These are phyloP conservation scores for Drosophila melanica DNA, from an alignment of 1,140 invertebrate species.

Conservation along the genomic window DNA sequence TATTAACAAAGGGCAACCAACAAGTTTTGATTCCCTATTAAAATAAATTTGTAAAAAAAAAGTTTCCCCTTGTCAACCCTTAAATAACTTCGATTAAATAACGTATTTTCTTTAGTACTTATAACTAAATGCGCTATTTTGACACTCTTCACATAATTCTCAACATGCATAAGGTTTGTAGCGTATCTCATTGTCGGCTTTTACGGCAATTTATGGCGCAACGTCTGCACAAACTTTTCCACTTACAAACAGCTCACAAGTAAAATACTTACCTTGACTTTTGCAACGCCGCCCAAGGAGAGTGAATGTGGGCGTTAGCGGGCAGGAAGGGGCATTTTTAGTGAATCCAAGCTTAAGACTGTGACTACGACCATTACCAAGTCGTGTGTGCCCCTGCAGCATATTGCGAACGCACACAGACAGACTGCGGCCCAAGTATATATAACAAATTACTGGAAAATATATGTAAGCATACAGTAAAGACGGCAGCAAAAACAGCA, in stretches of 20 bases:
- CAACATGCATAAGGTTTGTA: background rate
- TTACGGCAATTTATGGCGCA: constrained; percentile 53
- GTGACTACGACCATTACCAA: constrained; percentile 51
- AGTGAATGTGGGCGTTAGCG: background rate
- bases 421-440: constrained; percentile 16
- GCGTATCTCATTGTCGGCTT: constrained; percentile 39
- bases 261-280: constrained; percentile 74
- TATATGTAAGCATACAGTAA: constrained; percentile 45
- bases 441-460: constrained; percentile 70
- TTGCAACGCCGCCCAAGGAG: constrained; percentile 42
- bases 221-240: constrained; percentile 73
- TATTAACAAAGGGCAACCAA: background rate
- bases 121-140: background rate
- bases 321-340: constrained; percentile 1
- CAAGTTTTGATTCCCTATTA: constrained; percentile 19
- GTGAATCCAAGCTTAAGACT: constrained; percentile 46
- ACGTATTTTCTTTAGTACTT: background rate
- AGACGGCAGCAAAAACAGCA: constrained; percentile 22
- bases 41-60: background rate
- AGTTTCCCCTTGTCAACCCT: no score
- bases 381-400: constrained; percentile 39
- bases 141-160: background rate
- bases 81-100: no score
- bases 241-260: constrained; percentile 71
- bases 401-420: constrained; percentile 35